Evolutionary conservation across 2,888 invertebrate genomes (phyloP).

Genomic region (Dasysyrphus albostriatus): DNA sequence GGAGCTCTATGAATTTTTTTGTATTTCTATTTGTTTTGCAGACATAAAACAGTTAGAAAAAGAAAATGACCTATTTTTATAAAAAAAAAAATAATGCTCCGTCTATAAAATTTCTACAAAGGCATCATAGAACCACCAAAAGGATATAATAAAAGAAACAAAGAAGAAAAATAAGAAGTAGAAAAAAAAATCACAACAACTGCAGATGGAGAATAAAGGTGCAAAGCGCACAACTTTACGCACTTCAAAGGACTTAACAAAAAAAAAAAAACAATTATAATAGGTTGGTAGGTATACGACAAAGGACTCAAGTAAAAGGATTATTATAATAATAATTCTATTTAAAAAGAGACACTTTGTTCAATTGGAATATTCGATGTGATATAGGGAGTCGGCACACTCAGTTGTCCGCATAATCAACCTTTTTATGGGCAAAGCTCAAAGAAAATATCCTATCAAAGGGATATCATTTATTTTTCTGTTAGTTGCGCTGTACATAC

Average conservation of each 20-base stretch:
- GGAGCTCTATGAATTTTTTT: background rate
- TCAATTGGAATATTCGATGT: constrained; percentile 75
- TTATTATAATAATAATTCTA: constrained; percentile 53
- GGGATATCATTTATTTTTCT: background rate
- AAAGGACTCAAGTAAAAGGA: constrained; percentile 23
- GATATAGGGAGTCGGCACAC: background rate
- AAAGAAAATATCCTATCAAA: constrained; percentile 49
- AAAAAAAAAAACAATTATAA: constrained; percentile 26
- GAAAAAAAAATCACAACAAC: constrained; percentile 4
- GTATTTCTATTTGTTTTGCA: constrained; percentile 40
- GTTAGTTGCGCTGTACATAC: background rate
- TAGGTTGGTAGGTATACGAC: background rate
- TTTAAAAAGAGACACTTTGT: constrained; percentile 55
- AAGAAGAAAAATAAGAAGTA: constrained; percentile 22
- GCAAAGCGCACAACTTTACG: constrained; percentile 56
- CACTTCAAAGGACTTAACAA: constrained; percentile 56
- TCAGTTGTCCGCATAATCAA: constrained; percentile 14
- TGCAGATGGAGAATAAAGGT: constrained; percentile 42
- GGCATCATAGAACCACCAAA: constrained; percentile 17
- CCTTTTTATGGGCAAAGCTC: background rate
- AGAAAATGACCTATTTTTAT: constrained; percentile 68
- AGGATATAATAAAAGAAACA: constrained; percentile 18
- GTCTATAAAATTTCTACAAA: constrained; percentile 60
- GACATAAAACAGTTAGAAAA: constrained; percentile 71
- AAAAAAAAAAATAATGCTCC: constrained; percentile 51